A percentile compares a stretch with the other conserved stretches of the same genome.
phyloP scores from a whole-genome alignment of 2,113 vertebrate species.

The Okapia johnstoni region DNA sequence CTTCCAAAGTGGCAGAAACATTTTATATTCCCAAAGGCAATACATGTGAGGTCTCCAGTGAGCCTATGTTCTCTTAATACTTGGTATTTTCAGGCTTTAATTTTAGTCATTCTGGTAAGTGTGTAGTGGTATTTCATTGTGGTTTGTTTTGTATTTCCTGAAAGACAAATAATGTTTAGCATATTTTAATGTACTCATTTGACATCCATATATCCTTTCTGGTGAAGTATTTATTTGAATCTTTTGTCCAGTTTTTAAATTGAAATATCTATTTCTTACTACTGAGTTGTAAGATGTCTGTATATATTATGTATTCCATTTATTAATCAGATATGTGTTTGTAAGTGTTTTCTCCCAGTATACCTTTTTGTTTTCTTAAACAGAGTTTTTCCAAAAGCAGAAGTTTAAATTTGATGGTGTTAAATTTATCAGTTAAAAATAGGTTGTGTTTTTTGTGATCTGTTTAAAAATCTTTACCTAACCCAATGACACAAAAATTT shows the following conservation, averaged over 20 bases:
- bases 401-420: background rate
- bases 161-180: background rate
- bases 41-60: background rate
- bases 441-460: background rate
- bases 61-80: background rate
- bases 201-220: background rate
- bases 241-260: background rate
- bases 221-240: background rate
- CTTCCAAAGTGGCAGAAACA: background rate
- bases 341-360: background rate
- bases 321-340: background rate
- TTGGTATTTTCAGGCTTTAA: background rate
- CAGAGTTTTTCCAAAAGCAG: background rate
- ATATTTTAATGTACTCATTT: background rate
- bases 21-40: background rate
- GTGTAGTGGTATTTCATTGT: background rate
- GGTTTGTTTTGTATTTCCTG: background rate
- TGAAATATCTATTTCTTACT: background rate
- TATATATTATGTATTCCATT: background rate
- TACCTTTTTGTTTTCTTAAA: slow-evolving; percentile 24
- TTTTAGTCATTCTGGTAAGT: background rate
- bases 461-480: background rate
- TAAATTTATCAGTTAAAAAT: background rate
- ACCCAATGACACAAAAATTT: background rate
- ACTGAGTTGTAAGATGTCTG: background rate